Evolutionary conservation across 2,797 vertebrate genomes (phyloP).

Genomic region (Scolopax bukidnonensis): DNA sequence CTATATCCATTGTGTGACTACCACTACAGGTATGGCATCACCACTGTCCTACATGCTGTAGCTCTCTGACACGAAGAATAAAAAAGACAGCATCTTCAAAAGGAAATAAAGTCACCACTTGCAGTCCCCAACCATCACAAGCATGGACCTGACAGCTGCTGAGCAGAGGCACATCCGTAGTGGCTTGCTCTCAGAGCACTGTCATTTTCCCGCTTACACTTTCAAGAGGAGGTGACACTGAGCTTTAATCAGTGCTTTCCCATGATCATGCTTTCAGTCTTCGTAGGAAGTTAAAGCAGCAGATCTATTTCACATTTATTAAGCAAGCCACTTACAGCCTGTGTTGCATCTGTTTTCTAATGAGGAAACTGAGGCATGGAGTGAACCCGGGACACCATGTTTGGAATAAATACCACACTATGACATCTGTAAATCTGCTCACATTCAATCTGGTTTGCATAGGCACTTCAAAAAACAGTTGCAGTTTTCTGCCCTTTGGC

Average conservation of each 20-base stretch:
- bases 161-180: rapidly evolving
- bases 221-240: background rate
- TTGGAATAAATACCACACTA: background rate
- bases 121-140: background rate
- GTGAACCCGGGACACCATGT: background rate
- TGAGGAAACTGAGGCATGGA: background rate
- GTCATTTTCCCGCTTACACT: background rate
- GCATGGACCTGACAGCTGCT: rapidly evolving
- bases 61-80: background rate
- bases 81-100: background rate
- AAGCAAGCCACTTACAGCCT: background rate
- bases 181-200: background rate
- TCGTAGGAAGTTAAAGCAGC: background rate
- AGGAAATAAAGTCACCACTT: background rate
- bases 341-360: background rate
- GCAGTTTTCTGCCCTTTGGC: background rate
- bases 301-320: background rate
- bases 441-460: background rate
- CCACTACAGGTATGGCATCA: background rate
- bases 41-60: background rate
- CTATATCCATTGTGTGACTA: background rate
- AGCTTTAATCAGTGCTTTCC: background rate
- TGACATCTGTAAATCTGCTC: background rate
- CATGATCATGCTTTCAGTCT: background rate
- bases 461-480: background rate